Base-by-base conservation (phyloP, 2,888 invertebrate species). In the Meghimatium bilineatum region DNA sequence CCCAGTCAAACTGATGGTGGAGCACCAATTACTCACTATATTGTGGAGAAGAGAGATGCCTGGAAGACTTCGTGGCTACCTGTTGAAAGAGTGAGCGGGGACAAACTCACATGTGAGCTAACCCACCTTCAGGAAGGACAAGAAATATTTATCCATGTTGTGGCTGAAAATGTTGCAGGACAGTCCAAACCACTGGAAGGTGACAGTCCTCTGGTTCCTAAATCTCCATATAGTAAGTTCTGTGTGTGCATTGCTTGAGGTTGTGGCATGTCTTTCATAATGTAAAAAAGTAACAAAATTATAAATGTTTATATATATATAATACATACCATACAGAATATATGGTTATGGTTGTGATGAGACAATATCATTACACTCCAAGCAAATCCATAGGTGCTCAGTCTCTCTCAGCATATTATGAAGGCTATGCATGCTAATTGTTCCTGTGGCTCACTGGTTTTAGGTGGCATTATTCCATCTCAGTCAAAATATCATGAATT, bases 121-220 rank as follows among this genome's bases (percentile, higher is more conserved):
- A 84, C 86, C 0, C 96, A 96, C 92, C 94, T 98, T 84, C 95
- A 96, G 89, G 96, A 96, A 93, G 96, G 97, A 91, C 95, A 95
- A 67, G 96, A 97, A 90, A 98, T 98, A 92, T 95, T 96, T 94
- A 97, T 98, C 95, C 95, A 97, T 87, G 95, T 98, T 44, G 95
- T 96, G 91, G 97, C 97, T 0, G 96, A 96, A 88, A 98, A 98
- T 94, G 96, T 96, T 26, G 95, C 97, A 80, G 98, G 98, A 8
- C 94, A 95, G 80, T 97, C 97, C 56, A 97, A 97, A 89, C 96
- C 97, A 76, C 87, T 91, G 44, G 90, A 91, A 63, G 86, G 89
- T 23, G 90, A 90, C 6, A 87, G 87, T 17, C 86, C 89, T 36
- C 85, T 93, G 82, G 88, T 87, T 81, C 91, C 92, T 44, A 90